These are phyloP conservation scores for Thamnophis sirtalis DNA, from an alignment of 2,113 vertebrate species.

Conservation along the genomic window DNA sequence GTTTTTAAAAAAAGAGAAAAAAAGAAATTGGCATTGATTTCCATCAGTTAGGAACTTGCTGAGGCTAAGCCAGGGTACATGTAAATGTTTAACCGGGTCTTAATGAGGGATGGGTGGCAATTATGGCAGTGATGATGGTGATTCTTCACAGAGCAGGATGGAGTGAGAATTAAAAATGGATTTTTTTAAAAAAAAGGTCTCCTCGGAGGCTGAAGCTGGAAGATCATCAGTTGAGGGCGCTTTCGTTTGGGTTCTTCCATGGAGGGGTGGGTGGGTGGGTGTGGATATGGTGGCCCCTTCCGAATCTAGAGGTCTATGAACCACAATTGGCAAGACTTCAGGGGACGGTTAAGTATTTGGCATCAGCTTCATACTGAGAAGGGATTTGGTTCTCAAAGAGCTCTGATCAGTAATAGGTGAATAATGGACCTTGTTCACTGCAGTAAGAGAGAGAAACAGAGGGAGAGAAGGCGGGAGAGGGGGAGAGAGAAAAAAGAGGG, in stretches of 20 bases:
- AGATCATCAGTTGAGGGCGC: background rate
- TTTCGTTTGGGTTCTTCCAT: background rate
- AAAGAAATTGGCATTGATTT: background rate
- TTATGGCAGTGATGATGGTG: background rate
- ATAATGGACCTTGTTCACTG: background rate
- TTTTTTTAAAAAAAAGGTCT: too few species aligned
- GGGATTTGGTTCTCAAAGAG: background rate
- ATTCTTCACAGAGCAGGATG: background rate
- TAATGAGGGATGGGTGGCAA: background rate
- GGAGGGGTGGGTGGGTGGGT: background rate
- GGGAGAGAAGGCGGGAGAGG: background rate
- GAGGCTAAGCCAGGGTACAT: background rate
- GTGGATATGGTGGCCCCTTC: background rate
- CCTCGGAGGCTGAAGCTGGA: background rate
- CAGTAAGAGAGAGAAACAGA: background rate
- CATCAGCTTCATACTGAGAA: background rate
- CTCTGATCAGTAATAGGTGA: background rate
- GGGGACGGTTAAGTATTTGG: background rate
- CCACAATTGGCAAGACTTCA: background rate
- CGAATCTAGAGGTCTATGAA: background rate
- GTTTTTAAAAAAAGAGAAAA: too few species aligned
- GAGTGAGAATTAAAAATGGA: background rate
- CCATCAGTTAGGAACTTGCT: background rate
- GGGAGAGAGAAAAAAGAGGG: accelerated
- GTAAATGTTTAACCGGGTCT: background rate